These are phyloP conservation scores for Diacarnus erythraeanus DNA, from an alignment of 37 sponge, comb jelly and placozoan species.

Conservation along the genomic window DNA sequence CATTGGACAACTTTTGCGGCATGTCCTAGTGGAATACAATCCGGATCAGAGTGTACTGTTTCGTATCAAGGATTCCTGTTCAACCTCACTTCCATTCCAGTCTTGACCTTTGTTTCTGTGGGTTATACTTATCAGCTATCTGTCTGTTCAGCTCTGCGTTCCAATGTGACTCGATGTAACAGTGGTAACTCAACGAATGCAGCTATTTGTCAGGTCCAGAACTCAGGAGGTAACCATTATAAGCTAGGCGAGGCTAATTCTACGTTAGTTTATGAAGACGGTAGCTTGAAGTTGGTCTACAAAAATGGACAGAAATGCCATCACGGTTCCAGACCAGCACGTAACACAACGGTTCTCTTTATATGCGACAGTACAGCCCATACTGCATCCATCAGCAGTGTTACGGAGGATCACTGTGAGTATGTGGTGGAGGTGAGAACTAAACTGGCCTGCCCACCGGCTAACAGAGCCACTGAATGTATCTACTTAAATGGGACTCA, in stretches of 20 bases:
- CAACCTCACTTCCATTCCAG: conserved; percentile 49
- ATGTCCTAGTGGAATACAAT: conserved; percentile 30
- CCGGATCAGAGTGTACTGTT: conserved; percentile 54
- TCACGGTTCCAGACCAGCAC: background rate
- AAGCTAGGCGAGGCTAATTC: conserved; percentile 37
- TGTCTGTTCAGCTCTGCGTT: conserved; percentile 36
- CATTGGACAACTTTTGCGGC: conserved; percentile 75
- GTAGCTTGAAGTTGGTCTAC: conserved; percentile 47
- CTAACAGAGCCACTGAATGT: conserved; percentile 51
- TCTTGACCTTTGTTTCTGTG: conserved; percentile 2
- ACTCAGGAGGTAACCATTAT: background rate
- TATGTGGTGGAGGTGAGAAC: conserved; percentile 55
- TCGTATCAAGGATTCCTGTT: conserved; percentile 39
- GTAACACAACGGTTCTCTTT: conserved; percentile 52
- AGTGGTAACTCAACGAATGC: background rate
- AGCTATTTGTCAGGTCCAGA: conserved; percentile 49
- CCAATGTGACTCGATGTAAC: background rate
- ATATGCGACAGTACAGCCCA: conserved; percentile 51
- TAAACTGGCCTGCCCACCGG: conserved; percentile 63
- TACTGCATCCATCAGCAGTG: conserved; percentile 4
- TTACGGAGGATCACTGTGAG: conserved; percentile 56
- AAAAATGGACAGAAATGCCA: conserved; percentile 23
- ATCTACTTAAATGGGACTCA: background rate
- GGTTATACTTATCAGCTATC: conserved; percentile 43
- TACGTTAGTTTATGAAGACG: conserved; percentile 49